Evolutionary conservation across 2,888 invertebrate genomes (phyloP).

Genomic region (Andrena fulva): DNA sequence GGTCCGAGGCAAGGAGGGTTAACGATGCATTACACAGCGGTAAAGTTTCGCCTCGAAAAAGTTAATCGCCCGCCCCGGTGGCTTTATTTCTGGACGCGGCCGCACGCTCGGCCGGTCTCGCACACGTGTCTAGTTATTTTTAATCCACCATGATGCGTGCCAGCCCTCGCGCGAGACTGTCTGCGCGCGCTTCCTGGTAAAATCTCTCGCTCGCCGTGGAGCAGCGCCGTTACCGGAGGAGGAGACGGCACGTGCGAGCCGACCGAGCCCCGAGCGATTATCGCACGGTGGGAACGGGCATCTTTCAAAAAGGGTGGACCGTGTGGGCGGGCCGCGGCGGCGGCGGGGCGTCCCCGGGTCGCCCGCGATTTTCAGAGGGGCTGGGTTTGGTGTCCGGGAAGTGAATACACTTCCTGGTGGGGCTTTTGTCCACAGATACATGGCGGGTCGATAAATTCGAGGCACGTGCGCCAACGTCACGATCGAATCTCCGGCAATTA

Average conservation of each 20-base stretch:
- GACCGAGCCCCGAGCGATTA: slow-evolving; percentile 17
- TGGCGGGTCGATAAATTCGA: slow-evolving; percentile 11
- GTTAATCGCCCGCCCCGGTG: slow-evolving; percentile 54
- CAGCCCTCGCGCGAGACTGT: slow-evolving; percentile 39
- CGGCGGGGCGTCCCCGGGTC: no score
- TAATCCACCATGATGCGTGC: slow-evolving; percentile 60
- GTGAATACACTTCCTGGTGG: slow-evolving; percentile 25
- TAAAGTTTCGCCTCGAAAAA: slow-evolving; percentile 53
- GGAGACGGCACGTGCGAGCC: slow-evolving; percentile 13
- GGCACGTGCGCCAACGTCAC: background rate
- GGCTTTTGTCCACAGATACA: slow-evolving; percentile 8
- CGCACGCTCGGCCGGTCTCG: slow-evolving; percentile 59
- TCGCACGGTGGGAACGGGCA: background rate
- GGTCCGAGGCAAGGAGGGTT: slow-evolving; percentile 16
- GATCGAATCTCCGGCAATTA: background rate
- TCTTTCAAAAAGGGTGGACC: no score
- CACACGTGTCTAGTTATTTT: slow-evolving; percentile 71
- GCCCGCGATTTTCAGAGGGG: background rate
- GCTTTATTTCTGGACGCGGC: slow-evolving; percentile 65
- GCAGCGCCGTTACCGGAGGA: slow-evolving; percentile 8
- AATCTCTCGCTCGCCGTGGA: slow-evolving; percentile 32
- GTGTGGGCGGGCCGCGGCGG: no score
- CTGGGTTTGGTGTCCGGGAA: background rate
- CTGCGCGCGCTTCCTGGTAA: slow-evolving; percentile 48
- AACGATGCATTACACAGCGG: slow-evolving; percentile 41